Percentiles rank a stretch among this genome's conserved stretches.
These are phyloP conservation scores for Corythucha ciliata DNA, from an alignment of 2,888 invertebrate species.

Conservation along the genomic window DNA sequence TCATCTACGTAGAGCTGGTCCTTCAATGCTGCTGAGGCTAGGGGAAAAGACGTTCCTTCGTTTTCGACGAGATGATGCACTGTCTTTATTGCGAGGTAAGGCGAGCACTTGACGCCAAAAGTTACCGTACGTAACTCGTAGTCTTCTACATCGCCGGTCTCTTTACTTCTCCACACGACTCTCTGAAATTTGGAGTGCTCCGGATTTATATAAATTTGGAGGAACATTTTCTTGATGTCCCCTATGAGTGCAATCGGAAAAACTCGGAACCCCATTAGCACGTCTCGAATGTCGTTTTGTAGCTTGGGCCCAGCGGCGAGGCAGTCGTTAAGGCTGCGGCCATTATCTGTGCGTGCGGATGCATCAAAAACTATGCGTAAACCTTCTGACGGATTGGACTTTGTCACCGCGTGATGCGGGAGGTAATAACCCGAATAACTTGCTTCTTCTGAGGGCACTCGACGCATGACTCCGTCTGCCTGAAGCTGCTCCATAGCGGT, in stretches of 20 bases:
- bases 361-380: conserved; percentile 36
- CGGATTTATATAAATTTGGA: conserved; percentile 20
- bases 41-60: conserved; percentile 23
- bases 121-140: conserved; percentile 28
- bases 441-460: too few relatives aligned
- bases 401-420: too few relatives aligned
- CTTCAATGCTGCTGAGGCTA: conserved; percentile 21
- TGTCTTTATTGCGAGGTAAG: conserved; percentile 28
- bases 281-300: conserved; percentile 37
- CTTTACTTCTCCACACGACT: conserved; percentile 33
- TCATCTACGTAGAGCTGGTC: conserved; percentile 22
- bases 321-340: conserved; percentile 21
- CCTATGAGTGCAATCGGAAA: conserved; percentile 2
- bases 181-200: conserved; percentile 30
- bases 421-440: too few relatives aligned
- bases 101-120: conserved; percentile 31
- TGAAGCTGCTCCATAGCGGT: too few relatives aligned
- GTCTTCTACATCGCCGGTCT: conserved; percentile 14
- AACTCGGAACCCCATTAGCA: conserved; percentile 21
- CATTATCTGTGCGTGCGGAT: conserved; percentile 7
- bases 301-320: conserved; percentile 37
- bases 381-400: too few relatives aligned
- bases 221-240: conserved; percentile 14
- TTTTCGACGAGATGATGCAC: conserved; percentile 29
- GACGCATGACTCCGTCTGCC: too few relatives aligned